Percentiles rank a stretch among this genome's conserved stretches.
Evolutionary conservation across 2,888 invertebrate genomes (phyloP).

Genomic region (Artemia sp.): DNA sequence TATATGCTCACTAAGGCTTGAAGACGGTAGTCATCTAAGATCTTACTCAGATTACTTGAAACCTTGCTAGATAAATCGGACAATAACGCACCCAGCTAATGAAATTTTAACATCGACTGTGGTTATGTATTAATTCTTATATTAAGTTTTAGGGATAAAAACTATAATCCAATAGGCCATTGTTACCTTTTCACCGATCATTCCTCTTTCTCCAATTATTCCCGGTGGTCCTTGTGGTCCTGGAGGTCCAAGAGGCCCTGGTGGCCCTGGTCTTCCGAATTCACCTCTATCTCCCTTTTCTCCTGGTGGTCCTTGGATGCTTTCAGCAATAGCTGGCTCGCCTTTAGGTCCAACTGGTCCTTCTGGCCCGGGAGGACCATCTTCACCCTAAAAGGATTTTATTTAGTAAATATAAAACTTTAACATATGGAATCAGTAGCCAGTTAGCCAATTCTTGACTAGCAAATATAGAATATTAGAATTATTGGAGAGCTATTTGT

Average conservation of each 20-base stretch:
- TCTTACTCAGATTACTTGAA: background rate
- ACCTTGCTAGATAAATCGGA: background rate
- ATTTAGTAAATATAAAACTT: no score
- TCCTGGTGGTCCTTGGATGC: slow-evolving; percentile 30
- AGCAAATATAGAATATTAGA: no score
- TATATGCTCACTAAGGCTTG: no score
- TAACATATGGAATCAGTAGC: no score
- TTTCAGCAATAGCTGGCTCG: slow-evolving; percentile 24
- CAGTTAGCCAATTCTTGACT: no score
- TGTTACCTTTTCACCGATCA: slow-evolving; percentile 26
- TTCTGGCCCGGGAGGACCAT: slow-evolving; percentile 24
- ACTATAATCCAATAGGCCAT: no score
- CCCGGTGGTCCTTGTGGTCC: slow-evolving; percentile 26
- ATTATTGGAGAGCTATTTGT: no score
- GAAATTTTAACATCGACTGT: no score
- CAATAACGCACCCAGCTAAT: background rate
- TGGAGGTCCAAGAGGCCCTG: slow-evolving; percentile 25
- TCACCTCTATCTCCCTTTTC: slow-evolving; percentile 31
- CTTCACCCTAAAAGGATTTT: slow-evolving; percentile 14
- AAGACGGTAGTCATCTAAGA: no score
- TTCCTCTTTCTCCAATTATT: slow-evolving; percentile 25
- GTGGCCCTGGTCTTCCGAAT: slow-evolving; percentile 25
- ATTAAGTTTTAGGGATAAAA: background rate
- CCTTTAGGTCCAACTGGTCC: slow-evolving; percentile 28
- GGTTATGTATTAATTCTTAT: no score